phyloP scores from a whole-genome alignment of 2,888 invertebrate genomes.

The Colostygia pectinataria region DNA sequence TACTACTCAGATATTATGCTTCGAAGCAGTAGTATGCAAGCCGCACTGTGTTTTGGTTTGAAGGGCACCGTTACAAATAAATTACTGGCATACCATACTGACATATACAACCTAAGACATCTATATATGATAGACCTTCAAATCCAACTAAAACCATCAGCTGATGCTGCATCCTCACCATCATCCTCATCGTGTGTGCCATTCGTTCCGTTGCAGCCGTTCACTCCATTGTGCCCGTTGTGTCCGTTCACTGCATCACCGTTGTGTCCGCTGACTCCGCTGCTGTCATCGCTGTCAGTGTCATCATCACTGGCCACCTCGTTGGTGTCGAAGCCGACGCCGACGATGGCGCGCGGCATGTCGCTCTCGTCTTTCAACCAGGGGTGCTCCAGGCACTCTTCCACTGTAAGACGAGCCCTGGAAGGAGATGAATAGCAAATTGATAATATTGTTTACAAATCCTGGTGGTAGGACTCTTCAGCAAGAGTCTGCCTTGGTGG shows the following conservation, averaged over 20 bases:
- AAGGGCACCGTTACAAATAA: too few relatives aligned
- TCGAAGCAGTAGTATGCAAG: too few relatives aligned
- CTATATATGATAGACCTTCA: not conserved
- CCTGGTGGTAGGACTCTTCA: too few relatives aligned
- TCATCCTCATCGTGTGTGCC: conserved; percentile 63
- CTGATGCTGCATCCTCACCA: conserved; percentile 46
- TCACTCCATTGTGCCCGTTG: conserved; percentile 47
- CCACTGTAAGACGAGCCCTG: conserved; percentile 94
- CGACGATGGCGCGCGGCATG: conserved; percentile 77
- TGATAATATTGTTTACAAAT: too few relatives aligned
- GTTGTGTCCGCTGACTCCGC: conserved; percentile 39
- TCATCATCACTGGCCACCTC: conserved; percentile 43
- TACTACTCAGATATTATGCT: too few relatives aligned
- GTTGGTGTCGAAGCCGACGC: conserved; percentile 64
- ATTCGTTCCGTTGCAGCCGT: conserved; percentile 37
- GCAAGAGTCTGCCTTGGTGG: too few relatives aligned
- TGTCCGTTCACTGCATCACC: conserved; percentile 37
- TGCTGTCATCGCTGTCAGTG: conserved; percentile 20
- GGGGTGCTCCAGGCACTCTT: conserved; percentile 94
- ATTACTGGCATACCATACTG: too few relatives aligned
- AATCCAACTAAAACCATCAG: not conserved
- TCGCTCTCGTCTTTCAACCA: conserved; percentile 89
- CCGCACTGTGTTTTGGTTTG: too few relatives aligned
- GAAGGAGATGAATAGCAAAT: conserved; percentile 43
- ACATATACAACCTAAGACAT: too few relatives aligned